phyloP scores from a whole-genome alignment of 2,888 invertebrate genomes.

The Sialis fuliginosa region DNA sequence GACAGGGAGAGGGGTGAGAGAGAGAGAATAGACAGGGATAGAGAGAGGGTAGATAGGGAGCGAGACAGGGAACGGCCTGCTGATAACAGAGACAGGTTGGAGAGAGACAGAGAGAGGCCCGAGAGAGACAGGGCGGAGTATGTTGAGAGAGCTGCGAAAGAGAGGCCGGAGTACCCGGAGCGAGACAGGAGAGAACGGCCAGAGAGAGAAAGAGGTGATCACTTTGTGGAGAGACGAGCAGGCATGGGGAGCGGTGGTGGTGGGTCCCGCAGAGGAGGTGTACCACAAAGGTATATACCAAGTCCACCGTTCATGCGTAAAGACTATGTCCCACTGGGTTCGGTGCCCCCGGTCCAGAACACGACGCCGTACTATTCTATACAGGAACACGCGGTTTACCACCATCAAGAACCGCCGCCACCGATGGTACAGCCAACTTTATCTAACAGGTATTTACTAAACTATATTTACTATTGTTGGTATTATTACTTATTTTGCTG shows the following conservation, averaged over 20 bases:
- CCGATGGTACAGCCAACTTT: not conserved
- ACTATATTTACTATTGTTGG: not conserved
- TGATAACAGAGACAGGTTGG: conserved; percentile 11
- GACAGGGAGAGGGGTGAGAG: conserved; percentile 16
- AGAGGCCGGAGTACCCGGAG: conserved; percentile 11
- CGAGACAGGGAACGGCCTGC: conserved; percentile 10
- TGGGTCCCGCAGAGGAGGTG: not conserved
- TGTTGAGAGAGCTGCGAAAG: conserved; percentile 7
- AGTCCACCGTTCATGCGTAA: conserved; percentile 6
- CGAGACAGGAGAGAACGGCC: conserved; percentile 9
- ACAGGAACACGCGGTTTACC: conserved; percentile 4
- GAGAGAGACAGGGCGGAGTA: conserved; percentile 7
- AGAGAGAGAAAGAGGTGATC: conserved; percentile 15
- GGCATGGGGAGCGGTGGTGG: conserved; percentile 1
- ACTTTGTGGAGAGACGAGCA: conserved; percentile 6
- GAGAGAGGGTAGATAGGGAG: conserved; percentile 11
- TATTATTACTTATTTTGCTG: not conserved
- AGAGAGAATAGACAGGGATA: conserved; percentile 19
- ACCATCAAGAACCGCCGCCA: not conserved
- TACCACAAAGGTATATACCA: conserved; percentile 3
- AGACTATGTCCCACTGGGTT: conserved; percentile 6
- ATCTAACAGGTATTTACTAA: conserved; percentile 5
- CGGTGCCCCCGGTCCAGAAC: conserved; percentile 10
- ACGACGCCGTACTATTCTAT: conserved; percentile 10
- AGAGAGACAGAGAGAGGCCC: conserved; percentile 14